These are phyloP conservation scores for Odocoileus hemionus DNA, from an alignment of 2,113 vertebrate species.

Conservation along the genomic window DNA sequence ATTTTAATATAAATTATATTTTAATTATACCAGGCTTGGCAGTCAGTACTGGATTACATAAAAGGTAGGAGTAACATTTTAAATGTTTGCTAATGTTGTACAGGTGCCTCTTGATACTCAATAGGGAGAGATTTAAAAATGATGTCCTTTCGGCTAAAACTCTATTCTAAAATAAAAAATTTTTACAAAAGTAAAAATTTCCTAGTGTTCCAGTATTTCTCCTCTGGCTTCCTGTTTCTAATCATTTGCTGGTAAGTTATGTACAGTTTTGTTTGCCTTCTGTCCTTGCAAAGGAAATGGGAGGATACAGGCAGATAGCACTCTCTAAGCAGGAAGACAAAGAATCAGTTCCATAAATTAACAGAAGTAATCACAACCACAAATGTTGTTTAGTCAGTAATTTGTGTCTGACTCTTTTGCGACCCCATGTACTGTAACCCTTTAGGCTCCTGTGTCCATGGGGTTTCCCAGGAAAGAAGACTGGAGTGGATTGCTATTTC, in stretches of 20 bases:
- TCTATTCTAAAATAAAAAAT: not conserved
- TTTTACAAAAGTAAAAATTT: not conserved
- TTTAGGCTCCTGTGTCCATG: not conserved
- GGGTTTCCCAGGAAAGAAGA: not conserved
- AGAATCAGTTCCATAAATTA: not conserved
- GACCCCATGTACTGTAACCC: not conserved
- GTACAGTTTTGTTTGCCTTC: not conserved
- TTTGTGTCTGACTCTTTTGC: not conserved
- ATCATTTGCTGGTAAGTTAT: not conserved
- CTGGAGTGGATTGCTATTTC: not conserved
- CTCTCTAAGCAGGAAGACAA: not conserved
- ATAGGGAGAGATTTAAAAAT: not conserved
- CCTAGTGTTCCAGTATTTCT: not conserved
- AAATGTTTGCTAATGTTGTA: not conserved
- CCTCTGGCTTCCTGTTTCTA: not conserved
- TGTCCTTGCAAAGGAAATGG: not conserved
- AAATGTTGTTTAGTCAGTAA: not conserved
- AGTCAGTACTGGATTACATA: not conserved
- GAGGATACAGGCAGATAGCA: not conserved
- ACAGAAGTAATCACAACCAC: not conserved
- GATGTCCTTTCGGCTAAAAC: not conserved
- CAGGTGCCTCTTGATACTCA: not conserved
- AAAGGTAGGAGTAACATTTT: not conserved
- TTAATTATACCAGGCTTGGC: not conserved
- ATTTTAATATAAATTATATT: not conserved